Conservation (phyloP, 2,888 invertebrate genomes). For the Steromphala cineraria region DNA sequence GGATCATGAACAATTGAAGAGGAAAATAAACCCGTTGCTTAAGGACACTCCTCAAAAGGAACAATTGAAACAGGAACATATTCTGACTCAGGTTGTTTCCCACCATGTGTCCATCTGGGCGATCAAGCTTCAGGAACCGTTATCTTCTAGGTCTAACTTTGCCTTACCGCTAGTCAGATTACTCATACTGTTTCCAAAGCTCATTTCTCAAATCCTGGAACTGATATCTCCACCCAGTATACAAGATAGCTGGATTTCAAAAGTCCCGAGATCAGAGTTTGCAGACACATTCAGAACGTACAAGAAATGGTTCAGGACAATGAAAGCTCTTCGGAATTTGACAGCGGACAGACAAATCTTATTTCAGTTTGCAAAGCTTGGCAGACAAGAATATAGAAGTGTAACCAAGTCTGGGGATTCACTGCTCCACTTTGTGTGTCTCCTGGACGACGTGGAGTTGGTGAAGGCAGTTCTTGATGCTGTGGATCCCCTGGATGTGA, state of each 20-base stretch:
- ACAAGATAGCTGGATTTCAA: background rate
- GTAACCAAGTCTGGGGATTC: background rate
- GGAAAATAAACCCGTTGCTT: background rate
- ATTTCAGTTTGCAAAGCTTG: background rate
- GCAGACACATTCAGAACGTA: background rate
- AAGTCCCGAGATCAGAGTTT: background rate
- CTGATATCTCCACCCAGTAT: too few species aligned
- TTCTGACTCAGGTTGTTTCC: slow-evolving; percentile 1
- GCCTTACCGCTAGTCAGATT: background rate
- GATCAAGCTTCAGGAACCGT: too few species aligned
- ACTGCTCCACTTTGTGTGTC: slow-evolving; percentile 21
- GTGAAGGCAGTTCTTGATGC: slow-evolving; percentile 24
- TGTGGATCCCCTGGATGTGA: slow-evolving; percentile 22
- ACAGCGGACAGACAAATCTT: background rate
- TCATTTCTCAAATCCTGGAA: background rate
- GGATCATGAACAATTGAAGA: background rate
- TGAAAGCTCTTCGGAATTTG: background rate
- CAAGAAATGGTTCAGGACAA: background rate
- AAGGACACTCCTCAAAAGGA: background rate
- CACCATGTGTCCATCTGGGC: background rate
- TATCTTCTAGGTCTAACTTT: too few species aligned
- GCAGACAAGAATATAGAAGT: background rate
- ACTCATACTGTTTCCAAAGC: background rate
- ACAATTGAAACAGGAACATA: background rate
- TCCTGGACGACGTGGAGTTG: slow-evolving; percentile 23